Conservation (phyloP, 2,113 vertebrate species). For the Petrocephalus zakoni region DNA sequence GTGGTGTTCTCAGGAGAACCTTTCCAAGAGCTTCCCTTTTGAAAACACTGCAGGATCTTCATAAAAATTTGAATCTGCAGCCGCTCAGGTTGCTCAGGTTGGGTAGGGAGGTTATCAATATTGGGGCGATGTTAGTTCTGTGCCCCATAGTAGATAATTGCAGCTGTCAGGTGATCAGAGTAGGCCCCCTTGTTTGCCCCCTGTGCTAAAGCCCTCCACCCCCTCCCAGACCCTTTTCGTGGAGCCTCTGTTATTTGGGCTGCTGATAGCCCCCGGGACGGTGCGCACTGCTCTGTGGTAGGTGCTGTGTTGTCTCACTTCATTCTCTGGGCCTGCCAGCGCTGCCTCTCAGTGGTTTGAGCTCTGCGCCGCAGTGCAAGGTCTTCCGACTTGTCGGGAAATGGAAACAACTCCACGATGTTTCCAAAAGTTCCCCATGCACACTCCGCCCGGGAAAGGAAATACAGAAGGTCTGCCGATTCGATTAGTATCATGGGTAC, state of each 20-base stretch:
- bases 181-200: too few relatives aligned
- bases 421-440: background rate
- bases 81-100: background rate
- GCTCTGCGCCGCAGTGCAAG: background rate
- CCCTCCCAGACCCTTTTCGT: background rate
- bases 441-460: background rate
- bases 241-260: background rate
- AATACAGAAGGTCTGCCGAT: background rate
- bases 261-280: background rate
- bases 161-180: constrained; percentile 12
- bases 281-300: background rate
- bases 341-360: background rate
- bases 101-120: background rate
- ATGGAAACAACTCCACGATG: background rate
- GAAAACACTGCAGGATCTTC: background rate
- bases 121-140: background rate
- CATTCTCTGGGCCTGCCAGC: background rate
- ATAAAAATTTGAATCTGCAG: background rate
- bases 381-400: background rate
- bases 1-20: background rate
- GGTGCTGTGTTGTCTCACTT: background rate
- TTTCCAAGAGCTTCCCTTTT: background rate
- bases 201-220: background rate
- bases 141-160: background rate
- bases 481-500: background rate